Evolutionary conservation across 2,888 invertebrate species (phyloP).

Genomic region (Bugula neritina): DNA sequence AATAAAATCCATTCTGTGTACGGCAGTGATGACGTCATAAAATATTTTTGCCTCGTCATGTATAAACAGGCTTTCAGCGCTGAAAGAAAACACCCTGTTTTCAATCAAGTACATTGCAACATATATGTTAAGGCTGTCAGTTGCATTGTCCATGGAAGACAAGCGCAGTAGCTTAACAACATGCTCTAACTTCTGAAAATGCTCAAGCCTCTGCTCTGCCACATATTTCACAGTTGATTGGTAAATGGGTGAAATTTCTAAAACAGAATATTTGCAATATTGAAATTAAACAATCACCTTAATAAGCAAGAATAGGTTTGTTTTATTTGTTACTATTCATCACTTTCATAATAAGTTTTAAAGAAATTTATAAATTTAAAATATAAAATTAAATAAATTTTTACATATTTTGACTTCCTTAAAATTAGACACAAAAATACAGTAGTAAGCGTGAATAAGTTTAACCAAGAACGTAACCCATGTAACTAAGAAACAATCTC

Average conservation of each 20-base stretch:
- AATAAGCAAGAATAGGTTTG: neutral
- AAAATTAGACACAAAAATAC: too few relatives aligned
- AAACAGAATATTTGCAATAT: neutral
- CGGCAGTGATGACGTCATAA: neutral
- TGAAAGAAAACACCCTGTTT: slow-evolving; percentile 62
- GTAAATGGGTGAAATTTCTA: slow-evolving; percentile 72
- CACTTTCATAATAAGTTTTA: neutral
- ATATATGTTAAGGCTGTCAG: slow-evolving; percentile 65
- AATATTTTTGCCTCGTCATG: slow-evolving; percentile 25
- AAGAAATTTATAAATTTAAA: neutral
- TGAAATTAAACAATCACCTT: neutral
- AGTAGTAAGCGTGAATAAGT: too few relatives aligned
- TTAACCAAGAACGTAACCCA: too few relatives aligned
- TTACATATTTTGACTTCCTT: too few relatives aligned
- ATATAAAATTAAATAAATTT: too few relatives aligned
- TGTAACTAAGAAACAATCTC: too few relatives aligned
- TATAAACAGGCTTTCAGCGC: slow-evolving; percentile 56
- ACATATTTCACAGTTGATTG: slow-evolving; percentile 71
- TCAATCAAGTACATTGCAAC: slow-evolving; percentile 71
- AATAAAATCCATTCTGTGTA: neutral
- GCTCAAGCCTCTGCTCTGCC: slow-evolving; percentile 65
- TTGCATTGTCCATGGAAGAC: slow-evolving; percentile 62
- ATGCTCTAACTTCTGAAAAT: slow-evolving; percentile 69
- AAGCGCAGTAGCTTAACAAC: slow-evolving; percentile 66
- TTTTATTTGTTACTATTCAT: neutral